Conservation (phyloP, 2,797 vertebrate genomes). For the Propithecus deckenii region DNA sequence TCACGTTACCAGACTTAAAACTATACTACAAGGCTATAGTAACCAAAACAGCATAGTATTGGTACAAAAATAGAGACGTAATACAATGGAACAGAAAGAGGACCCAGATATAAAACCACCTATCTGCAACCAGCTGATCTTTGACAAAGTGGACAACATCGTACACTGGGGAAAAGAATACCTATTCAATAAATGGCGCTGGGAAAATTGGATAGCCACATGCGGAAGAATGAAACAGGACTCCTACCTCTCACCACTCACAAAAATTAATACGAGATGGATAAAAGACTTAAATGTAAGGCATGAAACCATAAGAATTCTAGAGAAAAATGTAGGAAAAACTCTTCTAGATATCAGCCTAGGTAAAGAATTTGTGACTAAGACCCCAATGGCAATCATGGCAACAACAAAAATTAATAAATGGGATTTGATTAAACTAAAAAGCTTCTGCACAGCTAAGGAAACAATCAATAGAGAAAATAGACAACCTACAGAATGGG, state of each 20-base stretch:
- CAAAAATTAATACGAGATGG: background rate
- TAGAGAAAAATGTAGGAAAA: background rate
- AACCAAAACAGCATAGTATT: no score
- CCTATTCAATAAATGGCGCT: background rate
- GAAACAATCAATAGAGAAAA: no score
- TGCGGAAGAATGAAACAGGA: background rate
- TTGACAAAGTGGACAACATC: background rate
- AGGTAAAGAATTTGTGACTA: background rate
- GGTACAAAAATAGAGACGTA: no score
- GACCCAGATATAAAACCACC: no score
- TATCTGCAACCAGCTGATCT: background rate
- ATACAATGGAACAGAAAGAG: no score
- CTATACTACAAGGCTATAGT: no score
- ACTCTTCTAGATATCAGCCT: background rate
- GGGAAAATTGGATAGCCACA: background rate
- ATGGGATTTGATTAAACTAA: background rate
- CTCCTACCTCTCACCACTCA: background rate
- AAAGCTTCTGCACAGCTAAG: no score
- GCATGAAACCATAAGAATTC: background rate
- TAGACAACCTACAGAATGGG: no score
- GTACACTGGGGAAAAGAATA: background rate
- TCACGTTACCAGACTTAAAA: no score
- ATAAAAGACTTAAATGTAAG: background rate
- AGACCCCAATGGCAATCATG: background rate
- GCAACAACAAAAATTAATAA: background rate